Conservation (phyloP, 2,888 invertebrate species). For the Labia minor region DNA sequence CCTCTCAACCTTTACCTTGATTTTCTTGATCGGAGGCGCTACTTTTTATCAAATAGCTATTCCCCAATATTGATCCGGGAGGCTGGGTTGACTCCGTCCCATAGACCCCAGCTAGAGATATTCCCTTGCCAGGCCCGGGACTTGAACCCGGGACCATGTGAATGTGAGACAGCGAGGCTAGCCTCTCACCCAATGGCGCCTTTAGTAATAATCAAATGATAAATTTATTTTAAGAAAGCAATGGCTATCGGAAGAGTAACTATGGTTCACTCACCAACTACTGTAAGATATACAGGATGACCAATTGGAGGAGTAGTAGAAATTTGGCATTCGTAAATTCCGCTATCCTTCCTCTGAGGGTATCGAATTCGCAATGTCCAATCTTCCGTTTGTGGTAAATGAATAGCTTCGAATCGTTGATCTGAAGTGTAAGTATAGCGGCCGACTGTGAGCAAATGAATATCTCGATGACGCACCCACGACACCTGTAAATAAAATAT, state of each 20-base stretch:
- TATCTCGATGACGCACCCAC: slow-evolving; percentile 67
- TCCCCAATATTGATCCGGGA: too few relatives aligned
- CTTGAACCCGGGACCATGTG: too few relatives aligned
- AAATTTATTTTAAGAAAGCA: neutral
- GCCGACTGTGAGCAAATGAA: slow-evolving; percentile 62
- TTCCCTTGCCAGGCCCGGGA: too few relatives aligned
- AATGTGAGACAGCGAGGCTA: too few relatives aligned
- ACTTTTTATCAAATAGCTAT: too few relatives aligned
- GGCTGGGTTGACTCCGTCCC: too few relatives aligned
- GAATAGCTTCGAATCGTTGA: slow-evolving; percentile 76
- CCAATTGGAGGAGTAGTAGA: slow-evolving; percentile 82
- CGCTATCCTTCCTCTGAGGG: slow-evolving; percentile 61
- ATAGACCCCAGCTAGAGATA: too few relatives aligned
- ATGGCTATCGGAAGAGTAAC: too few relatives aligned
- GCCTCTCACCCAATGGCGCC: neutral
- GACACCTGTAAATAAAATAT: slow-evolving; percentile 35
- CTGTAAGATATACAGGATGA: slow-evolving; percentile 66
- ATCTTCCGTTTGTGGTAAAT: slow-evolving; percentile 76
- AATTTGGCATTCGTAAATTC: slow-evolving; percentile 83
- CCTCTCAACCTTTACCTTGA: too few relatives aligned
- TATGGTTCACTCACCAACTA: slow-evolving; percentile 67
- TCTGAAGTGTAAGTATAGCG: slow-evolving; percentile 70
- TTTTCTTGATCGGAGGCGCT: too few relatives aligned
- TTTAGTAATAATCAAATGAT: neutral
- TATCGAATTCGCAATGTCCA: slow-evolving; percentile 71